phyloP scores from a whole-genome alignment of 2,797 vertebrate species.

The Cirrhinus mrigala region DNA sequence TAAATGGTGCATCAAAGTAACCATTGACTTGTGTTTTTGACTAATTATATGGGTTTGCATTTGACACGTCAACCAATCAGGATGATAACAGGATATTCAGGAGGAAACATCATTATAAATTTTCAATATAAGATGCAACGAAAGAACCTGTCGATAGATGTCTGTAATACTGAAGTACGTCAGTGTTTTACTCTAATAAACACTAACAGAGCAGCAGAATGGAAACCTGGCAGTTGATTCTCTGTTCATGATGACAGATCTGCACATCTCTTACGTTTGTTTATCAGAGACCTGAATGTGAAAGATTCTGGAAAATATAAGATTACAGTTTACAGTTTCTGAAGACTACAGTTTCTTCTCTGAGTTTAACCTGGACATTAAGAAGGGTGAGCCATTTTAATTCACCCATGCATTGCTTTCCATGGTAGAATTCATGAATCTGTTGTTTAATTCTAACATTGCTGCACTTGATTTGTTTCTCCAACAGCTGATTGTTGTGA shows the following conservation, averaged over 20 bases:
- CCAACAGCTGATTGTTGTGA: constrained; percentile 10
- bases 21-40: too few species aligned
- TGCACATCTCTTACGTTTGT: not conserved
- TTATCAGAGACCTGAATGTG: not conserved
- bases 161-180: not conserved
- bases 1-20: too few species aligned
- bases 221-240: not conserved
- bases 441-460: not conserved
- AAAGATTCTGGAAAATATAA: not conserved
- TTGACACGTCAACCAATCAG: too few species aligned
- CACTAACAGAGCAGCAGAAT: not conserved
- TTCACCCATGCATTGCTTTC: not conserved
- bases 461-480: not conserved
- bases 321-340: not conserved
- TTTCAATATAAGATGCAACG: not conserved
- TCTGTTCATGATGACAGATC: not conserved
- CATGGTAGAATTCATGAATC: not conserved
- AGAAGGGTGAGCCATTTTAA: not conserved
- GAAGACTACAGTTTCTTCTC: not conserved
- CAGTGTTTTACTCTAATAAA: not conserved
- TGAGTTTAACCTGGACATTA: not conserved
- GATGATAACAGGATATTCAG: too few species aligned
- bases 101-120: too few species aligned
- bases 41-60: too few species aligned
- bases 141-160: accelerated